Evolutionary conservation across 2,888 invertebrate species (phyloP).

Genomic region (Caenorhabditis sulstoni): DNA sequence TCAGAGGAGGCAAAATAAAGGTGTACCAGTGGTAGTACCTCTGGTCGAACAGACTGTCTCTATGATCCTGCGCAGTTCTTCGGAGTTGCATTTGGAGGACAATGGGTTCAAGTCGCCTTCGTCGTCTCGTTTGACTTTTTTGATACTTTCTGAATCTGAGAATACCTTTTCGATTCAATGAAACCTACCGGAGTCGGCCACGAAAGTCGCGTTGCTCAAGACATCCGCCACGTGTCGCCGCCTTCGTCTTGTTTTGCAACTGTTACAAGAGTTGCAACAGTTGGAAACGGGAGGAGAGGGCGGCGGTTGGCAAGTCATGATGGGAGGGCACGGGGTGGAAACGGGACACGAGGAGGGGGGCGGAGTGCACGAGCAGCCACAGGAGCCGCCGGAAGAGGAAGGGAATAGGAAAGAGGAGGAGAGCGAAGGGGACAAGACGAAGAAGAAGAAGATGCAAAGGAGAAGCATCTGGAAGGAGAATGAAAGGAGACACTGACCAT

Average conservation of each 20-base stretch:
- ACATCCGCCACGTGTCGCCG: conserved; percentile 14
- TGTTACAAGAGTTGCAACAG: conserved; percentile 53
- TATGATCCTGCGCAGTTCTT: conserved; percentile 59
- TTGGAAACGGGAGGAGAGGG: conserved; percentile 10
- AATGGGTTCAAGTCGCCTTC: neutral
- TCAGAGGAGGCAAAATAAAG: too few species aligned
- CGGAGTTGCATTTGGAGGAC: conserved; percentile 57
- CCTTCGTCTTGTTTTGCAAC: conserved; percentile 14
- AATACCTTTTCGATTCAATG: conserved; percentile 4
- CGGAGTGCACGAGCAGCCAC: conserved; percentile 52
- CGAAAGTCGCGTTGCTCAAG: conserved; percentile 64
- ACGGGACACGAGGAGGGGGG: conserved; percentile 49
- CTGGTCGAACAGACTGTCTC: too few species aligned
- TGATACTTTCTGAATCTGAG: conserved; percentile 8
- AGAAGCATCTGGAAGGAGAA: neutral
- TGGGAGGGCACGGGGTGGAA: conserved; percentile 42
- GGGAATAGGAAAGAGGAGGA: conserved; percentile 40
- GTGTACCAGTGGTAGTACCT: too few species aligned
- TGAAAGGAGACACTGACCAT: neutral
- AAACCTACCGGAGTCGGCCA: conserved; percentile 49
- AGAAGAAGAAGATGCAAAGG: conserved; percentile 20
- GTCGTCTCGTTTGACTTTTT: conserved; percentile 17
- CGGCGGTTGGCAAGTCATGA: conserved; percentile 37
- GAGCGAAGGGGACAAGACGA: neutral
- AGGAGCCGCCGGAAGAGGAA: conserved; percentile 37